phyloP scores from a whole-genome alignment of 2,888 invertebrate species.

The Carcina quercana region DNA sequence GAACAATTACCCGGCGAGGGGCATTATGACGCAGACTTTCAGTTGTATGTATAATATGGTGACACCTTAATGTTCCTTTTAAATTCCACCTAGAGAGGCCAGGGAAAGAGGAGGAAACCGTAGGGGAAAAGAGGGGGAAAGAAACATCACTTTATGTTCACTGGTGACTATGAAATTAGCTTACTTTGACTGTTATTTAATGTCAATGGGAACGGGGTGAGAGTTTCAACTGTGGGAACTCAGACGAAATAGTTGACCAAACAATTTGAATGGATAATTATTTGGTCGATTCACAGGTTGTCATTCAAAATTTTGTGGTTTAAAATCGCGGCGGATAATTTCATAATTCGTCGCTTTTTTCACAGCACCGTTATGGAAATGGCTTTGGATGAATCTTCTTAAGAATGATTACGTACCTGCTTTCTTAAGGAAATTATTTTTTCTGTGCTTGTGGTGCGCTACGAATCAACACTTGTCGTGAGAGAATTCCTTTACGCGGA shows the following conservation, averaged over 20 bases:
- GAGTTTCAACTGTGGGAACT: conserved; percentile 52
- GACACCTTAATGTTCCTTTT: conserved; percentile 44
- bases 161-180: conserved; percentile 46
- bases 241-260: conserved; percentile 36
- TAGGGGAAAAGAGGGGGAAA: no score
- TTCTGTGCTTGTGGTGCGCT: no score
- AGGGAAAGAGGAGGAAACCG: conserved; percentile 26
- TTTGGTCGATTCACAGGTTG: conserved; percentile 33
- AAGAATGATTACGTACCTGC: no score
- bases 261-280: conserved; percentile 51
- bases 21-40: conserved; percentile 38
- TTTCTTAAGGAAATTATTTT: no score
- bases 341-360: no score
- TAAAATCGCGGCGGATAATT: conserved; percentile 10
- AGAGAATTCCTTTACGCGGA: no score
- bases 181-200: conserved; percentile 64
- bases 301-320: conserved; percentile 19
- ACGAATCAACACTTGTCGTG: no score
- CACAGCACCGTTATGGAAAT: no score
- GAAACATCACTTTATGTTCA: conserved; percentile 38
- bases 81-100: conserved; percentile 26
- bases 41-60: conserved; percentile 43
- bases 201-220: conserved; percentile 55
- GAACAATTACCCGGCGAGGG: conserved; percentile 43
- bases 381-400: no score